Evolutionary conservation across 2,113 vertebrate genomes (phyloP).

Genomic region (Sylvietta virens): DNA sequence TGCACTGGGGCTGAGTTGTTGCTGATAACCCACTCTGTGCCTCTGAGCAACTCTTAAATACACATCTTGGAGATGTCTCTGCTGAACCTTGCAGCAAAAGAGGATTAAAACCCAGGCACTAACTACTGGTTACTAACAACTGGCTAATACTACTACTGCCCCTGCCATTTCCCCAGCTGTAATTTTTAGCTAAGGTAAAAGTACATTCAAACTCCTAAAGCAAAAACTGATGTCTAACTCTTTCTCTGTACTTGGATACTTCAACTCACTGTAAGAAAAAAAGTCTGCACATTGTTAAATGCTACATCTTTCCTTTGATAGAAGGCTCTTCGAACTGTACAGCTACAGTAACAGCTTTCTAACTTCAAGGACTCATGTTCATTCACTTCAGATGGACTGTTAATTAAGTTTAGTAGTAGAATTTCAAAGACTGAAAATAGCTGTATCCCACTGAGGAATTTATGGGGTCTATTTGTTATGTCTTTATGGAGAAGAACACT

Average conservation of each 20-base stretch:
- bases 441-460: not conserved
- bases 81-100: not conserved
- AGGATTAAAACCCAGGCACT: not conserved
- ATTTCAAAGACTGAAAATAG: conserved; percentile 65
- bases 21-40: rapidly evolving
- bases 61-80: not conserved
- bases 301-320: not conserved
- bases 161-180: not conserved
- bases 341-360: conserved; percentile 55
- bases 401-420: conserved; percentile 58
- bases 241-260: not conserved
- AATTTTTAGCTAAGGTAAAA: not conserved
- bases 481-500: not conserved
- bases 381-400: conserved; percentile 46
- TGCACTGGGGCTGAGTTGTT: not conserved
- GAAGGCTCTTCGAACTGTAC: conserved; percentile 11
- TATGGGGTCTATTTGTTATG: conserved; percentile 40
- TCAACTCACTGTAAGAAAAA: not conserved
- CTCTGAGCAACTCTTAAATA: not conserved
- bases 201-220: not conserved
- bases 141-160: not conserved
- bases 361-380: conserved; percentile 52
- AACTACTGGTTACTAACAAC: not conserved
- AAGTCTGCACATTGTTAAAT: not conserved
- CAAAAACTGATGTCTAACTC: not conserved